These are phyloP conservation scores for Drosophila greeni DNA, from an alignment of 2,888 invertebrate species.

Conservation along the genomic window DNA sequence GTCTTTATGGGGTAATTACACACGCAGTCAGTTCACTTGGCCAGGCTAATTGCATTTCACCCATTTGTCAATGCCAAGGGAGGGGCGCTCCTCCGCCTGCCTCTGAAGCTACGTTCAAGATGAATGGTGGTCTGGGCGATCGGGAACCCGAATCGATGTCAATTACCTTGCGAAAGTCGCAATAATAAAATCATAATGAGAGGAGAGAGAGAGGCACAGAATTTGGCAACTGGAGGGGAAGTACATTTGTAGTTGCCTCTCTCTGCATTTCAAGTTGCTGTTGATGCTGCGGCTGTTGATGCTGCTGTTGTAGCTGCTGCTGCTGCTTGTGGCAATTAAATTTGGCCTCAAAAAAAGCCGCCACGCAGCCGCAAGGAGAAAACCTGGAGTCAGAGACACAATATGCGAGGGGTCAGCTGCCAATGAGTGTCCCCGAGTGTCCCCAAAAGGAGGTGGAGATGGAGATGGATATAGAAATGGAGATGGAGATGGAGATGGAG, in stretches of 20 bases:
- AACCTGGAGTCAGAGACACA: conserved; percentile 22
- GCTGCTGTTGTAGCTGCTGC: conserved; percentile 34
- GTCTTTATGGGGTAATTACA: conserved; percentile 16
- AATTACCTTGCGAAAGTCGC: conserved; percentile 64
- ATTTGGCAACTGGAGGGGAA: conserved; percentile 30
- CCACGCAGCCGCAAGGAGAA: conserved; percentile 21
- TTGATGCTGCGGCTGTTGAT: background rate
- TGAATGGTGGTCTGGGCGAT: conserved; percentile 1
- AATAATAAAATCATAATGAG: conserved; percentile 37
- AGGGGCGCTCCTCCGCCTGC: background rate
- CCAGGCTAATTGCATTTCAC: conserved; percentile 60
- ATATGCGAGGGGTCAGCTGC: conserved; percentile 43
- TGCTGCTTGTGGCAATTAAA: conserved; percentile 68
- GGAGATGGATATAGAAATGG: background rate
- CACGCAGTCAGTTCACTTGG: conserved; percentile 5
- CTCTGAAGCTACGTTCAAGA: background rate
- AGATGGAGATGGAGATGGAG: background rate
- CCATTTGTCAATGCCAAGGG: conserved; percentile 56
- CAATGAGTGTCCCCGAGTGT: conserved; percentile 19
- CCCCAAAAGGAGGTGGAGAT: conserved; percentile 26
- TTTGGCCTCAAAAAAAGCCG: conserved; percentile 64
- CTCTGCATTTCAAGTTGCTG: conserved; percentile 46
- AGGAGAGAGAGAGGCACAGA: conserved; percentile 14
- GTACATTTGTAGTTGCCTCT: conserved; percentile 14
- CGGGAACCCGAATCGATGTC: conserved; percentile 50